phyloP scores from a whole-genome alignment of 2,797 vertebrate species.

The Eulemur mongoz region DNA sequence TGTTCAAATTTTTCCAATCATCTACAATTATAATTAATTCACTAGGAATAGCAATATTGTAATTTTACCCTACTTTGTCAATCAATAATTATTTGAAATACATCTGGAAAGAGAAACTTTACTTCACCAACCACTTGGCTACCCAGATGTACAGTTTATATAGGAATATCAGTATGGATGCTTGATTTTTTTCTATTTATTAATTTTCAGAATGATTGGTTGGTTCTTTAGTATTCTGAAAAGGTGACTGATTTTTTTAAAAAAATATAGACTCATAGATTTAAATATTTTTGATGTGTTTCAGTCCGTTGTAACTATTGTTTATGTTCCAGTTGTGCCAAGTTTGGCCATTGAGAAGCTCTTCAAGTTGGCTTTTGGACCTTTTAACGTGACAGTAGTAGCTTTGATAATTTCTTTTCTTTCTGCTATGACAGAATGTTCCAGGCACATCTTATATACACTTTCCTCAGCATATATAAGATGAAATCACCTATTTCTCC shows the following conservation, averaged over 20 bases:
- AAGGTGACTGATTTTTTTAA: not conserved
- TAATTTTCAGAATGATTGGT: not conserved
- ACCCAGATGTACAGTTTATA: not conserved
- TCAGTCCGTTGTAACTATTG: not conserved
- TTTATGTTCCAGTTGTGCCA: not conserved
- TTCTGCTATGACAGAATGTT: not conserved
- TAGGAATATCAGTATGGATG: not conserved
- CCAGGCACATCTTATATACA: not conserved
- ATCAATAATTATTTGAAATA: not conserved
- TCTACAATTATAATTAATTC: not conserved
- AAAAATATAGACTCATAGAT: not conserved
- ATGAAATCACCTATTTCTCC: not conserved
- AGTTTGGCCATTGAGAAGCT: not conserved
- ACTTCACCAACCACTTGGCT: not conserved
- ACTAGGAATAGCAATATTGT: not conserved
- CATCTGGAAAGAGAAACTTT: not conserved
- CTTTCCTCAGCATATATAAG: not conserved
- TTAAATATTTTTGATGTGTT: not conserved
- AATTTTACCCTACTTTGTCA: not conserved
- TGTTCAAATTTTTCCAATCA: not conserved
- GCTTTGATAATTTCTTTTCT: not conserved
- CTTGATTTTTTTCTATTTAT: not conserved
- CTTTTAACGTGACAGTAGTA: no score
- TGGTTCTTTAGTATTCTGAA: not conserved
- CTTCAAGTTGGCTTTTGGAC: not conserved